Conservation (phyloP, 1,140 invertebrate species). For the Dolichoris vasculosae region DNA sequence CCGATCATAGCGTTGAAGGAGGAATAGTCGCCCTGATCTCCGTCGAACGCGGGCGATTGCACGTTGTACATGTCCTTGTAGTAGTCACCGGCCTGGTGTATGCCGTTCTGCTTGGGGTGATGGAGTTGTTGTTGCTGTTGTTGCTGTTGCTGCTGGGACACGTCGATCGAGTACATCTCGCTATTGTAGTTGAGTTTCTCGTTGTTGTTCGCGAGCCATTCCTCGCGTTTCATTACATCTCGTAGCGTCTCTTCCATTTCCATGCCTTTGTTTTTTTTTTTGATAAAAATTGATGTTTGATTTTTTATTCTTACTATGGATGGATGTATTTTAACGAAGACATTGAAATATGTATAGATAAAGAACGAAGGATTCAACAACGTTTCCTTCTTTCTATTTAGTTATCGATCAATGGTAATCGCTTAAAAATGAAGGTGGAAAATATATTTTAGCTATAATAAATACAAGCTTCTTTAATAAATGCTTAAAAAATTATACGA, state of each 20-base stretch:
- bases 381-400: too few species aligned
- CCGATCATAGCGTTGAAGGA: slow-evolving; percentile 66
- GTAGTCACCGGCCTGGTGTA: slow-evolving; percentile 62
- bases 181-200: slow-evolving; percentile 68
- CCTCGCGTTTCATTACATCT: slow-evolving; percentile 66
- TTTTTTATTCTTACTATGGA: background rate
- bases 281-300: background rate
- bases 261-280: slow-evolving; percentile 51
- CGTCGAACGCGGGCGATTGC: slow-evolving; percentile 60
- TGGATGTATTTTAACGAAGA: too few species aligned
- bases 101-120: slow-evolving; percentile 71
- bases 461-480: too few species aligned
- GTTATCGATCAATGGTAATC: too few species aligned
- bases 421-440: too few species aligned
- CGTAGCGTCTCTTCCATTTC: slow-evolving; percentile 65
- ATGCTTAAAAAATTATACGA: too few species aligned
- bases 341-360: too few species aligned
- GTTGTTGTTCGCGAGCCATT: slow-evolving; percentile 61
- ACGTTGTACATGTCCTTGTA: slow-evolving; percentile 70
- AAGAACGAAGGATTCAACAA: too few species aligned
- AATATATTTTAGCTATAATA: too few species aligned
- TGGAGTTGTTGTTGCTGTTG: slow-evolving; percentile 54
- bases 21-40: slow-evolving; percentile 68
- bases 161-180: slow-evolving; percentile 69
- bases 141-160: slow-evolving; percentile 59